A percentile compares a stretch with the other conserved stretches of the same genome.
These are phyloP conservation scores for Magallana angulata DNA, from an alignment of 1,140 invertebrate species.

Conservation along the genomic window DNA sequence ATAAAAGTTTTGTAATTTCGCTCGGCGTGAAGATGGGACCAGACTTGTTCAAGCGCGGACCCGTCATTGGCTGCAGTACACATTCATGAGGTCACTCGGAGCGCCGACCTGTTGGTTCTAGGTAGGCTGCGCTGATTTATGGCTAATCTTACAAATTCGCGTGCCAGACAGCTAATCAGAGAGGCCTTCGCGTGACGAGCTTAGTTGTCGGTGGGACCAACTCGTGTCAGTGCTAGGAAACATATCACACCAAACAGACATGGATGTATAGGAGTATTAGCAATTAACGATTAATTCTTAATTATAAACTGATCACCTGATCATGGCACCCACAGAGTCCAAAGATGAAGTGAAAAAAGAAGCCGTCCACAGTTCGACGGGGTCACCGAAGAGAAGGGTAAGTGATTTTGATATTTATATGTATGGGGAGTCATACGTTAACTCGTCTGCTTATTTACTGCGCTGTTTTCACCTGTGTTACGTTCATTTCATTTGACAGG, in stretches of 20 bases:
- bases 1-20: conserved; percentile 35
- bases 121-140: conserved; percentile 24
- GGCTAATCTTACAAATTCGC: conserved; percentile 32
- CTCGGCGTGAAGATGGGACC: conserved; percentile 3
- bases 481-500: neutral
- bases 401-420: neutral
- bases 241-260: neutral
- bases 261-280: neutral
- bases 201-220: conserved; percentile 25
- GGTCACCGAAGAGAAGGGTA: conserved; percentile 1
- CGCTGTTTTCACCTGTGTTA: neutral
- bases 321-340: conserved; percentile 5
- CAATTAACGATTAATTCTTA: conserved; percentile 9
- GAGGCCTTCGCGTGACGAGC: conserved; percentile 24
- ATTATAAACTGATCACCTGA: neutral
- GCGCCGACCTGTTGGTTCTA: conserved; percentile 4
- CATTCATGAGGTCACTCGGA: conserved; percentile 5
- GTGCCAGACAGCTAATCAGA: conserved; percentile 33
- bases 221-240: conserved; percentile 21
- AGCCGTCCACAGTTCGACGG: neutral
- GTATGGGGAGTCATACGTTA: no score
- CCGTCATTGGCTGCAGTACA: conserved; percentile 13
- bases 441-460: neutral
- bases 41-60: neutral
- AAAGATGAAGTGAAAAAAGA: conserved; percentile 24